Evolutionary conservation across 1,140 invertebrate species (phyloP).

Genomic region (Amyelois transitella): DNA sequence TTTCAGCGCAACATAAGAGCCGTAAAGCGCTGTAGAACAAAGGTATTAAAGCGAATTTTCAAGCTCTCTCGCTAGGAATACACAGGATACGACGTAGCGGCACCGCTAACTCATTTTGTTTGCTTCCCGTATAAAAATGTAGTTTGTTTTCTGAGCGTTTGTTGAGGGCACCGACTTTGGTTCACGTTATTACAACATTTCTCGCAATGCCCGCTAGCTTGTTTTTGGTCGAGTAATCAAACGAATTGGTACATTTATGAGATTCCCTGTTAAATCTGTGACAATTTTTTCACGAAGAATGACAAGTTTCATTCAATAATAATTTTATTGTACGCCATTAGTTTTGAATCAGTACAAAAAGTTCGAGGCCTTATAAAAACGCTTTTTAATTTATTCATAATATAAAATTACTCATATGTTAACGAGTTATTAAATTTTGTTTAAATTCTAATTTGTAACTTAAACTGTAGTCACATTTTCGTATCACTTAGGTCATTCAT

Average conservation of each 20-base stretch:
- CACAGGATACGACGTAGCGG: conserved; percentile 47
- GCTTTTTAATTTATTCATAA: too few relatives aligned
- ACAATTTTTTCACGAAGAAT: not conserved
- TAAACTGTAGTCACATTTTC: too few relatives aligned
- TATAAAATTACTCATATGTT: too few relatives aligned
- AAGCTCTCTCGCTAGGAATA: conserved; percentile 47
- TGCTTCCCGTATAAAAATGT: conserved; percentile 59
- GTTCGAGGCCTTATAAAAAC: too few relatives aligned
- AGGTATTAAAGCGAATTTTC: conserved; percentile 68
- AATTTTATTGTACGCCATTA: too few relatives aligned
- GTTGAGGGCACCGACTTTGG: conserved; percentile 24
- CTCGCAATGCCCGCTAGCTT: conserved; percentile 10
- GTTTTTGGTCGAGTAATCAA: conserved; percentile 10
- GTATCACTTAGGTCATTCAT: too few relatives aligned
- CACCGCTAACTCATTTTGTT: conserved; percentile 62
- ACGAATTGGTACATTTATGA: conserved; percentile 15
- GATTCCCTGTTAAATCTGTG: not conserved
- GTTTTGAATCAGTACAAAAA: too few relatives aligned
- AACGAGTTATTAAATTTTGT: too few relatives aligned
- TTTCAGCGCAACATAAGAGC: conserved; percentile 47
- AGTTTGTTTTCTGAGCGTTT: conserved; percentile 46
- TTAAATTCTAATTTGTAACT: too few relatives aligned
- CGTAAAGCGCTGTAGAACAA: conserved; percentile 63
- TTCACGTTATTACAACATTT: conserved; percentile 26
- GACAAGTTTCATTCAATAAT: not conserved